A percentile compares a stretch with the other conserved stretches of the same genome.
phyloP scores from a whole-genome alignment of 1,140 invertebrate genomes.

The Limonius californicus region DNA sequence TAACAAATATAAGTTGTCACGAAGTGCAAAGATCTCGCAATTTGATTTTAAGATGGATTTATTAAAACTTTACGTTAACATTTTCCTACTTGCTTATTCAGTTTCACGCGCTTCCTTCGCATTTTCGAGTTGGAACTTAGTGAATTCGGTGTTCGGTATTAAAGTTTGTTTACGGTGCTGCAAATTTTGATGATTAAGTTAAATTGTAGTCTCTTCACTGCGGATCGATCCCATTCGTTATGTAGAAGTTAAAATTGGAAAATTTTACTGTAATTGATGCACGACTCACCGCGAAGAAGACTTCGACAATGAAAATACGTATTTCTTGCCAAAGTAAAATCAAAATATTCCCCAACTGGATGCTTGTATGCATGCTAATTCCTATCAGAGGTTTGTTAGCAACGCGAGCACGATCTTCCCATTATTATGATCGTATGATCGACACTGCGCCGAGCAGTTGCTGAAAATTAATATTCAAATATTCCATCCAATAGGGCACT shows the following conservation, averaged over 20 bases:
- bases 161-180: too few species aligned
- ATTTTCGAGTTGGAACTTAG: not conserved
- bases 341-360: too few species aligned
- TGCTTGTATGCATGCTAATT: not conserved
- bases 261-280: too few species aligned
- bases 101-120: not conserved
- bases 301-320: too few species aligned
- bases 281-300: too few species aligned
- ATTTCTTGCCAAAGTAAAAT: too few species aligned
- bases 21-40: not conserved
- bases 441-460: not conserved
- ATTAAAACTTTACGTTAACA: conserved; percentile 1
- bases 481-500: not conserved
- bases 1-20: conserved; percentile 9
- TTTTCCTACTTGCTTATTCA: not conserved
- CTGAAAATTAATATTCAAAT: conserved; percentile 7
- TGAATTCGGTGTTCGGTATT: too few species aligned
- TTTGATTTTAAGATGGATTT: conserved; percentile 4
- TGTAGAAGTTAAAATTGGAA: too few species aligned
- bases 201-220: too few species aligned
- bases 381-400: not conserved
- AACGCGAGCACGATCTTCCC: not conserved
- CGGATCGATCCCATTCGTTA: too few species aligned
- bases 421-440: conserved; percentile 4
- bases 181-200: too few species aligned